A percentile compares a stretch with the other conserved stretches of the same genome.
Evolutionary conservation across 2,797 vertebrate genomes (phyloP).

Genomic region (Chrysocyon brachyurus): DNA sequence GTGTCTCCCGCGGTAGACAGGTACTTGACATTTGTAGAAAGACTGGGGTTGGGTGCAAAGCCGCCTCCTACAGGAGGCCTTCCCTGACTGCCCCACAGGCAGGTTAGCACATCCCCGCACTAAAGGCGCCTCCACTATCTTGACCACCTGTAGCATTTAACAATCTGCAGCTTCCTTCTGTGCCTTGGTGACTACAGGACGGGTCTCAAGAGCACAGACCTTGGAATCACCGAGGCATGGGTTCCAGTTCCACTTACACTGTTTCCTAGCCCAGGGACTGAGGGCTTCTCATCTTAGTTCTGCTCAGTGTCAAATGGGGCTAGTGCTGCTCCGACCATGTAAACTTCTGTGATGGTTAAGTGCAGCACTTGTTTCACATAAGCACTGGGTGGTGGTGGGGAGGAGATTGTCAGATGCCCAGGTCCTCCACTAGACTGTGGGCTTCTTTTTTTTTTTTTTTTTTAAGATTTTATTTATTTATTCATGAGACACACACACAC

Average conservation of each 20-base stretch:
- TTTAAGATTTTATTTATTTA: too few relatives aligned
- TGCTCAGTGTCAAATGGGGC: neutral
- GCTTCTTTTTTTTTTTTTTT: too few relatives aligned
- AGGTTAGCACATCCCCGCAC: neutral
- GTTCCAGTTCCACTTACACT: neutral
- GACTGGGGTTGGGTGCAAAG: neutral
- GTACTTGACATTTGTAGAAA: neutral
- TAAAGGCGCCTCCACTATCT: neutral
- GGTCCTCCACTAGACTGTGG: neutral
- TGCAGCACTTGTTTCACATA: neutral
- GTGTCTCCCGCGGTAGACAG: neutral
- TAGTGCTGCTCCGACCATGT: neutral
- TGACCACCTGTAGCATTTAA: neutral
- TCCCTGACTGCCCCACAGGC: neutral
- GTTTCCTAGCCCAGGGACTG: neutral
- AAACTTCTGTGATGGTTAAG: neutral
- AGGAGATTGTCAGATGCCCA: neutral
- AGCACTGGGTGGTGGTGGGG: neutral
- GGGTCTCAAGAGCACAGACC: neutral
- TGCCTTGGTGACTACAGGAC: neutral
- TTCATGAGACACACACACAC: too few relatives aligned
- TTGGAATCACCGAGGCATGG: neutral
- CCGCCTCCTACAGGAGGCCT: neutral
- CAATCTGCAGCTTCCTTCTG: neutral
- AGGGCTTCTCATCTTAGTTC: neutral